Conservation (phyloP, 2,113 vertebrate species). For the Cavia aperea region DNA sequence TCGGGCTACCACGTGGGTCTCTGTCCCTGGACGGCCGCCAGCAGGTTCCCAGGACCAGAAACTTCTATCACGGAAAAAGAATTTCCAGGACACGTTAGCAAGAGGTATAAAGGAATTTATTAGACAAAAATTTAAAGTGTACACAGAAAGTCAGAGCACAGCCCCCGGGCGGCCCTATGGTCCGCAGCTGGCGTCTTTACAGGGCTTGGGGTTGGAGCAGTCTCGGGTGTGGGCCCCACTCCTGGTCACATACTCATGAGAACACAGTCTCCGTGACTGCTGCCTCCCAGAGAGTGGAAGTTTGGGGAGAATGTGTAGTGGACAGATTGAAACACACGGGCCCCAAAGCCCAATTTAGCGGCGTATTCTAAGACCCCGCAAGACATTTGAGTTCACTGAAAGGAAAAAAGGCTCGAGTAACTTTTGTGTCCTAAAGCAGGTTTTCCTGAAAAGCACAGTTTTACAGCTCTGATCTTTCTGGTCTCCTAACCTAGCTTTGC, state of each 20-base stretch:
- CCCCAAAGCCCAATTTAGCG: not conserved
- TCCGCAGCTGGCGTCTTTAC: not conserved
- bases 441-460: not conserved
- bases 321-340: not conserved
- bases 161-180: not conserved
- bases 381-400: not conserved
- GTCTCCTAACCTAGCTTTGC: not conserved
- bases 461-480: not conserved
- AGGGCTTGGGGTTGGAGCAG: not conserved
- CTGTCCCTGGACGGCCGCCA: too few relatives aligned
- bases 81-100: not conserved
- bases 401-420: not conserved
- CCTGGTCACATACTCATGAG: not conserved
- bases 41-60: not conserved
- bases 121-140: not conserved
- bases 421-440: not conserved
- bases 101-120: not conserved
- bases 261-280: not conserved
- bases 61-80: not conserved
- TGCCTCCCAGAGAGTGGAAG: not conserved
- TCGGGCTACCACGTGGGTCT: too few relatives aligned
- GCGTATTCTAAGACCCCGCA: not conserved
- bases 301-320: not conserved
- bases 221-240: accelerated
- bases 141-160: not conserved